These are phyloP conservation scores for Thysanoteuthis rhombus DNA, from an alignment of 2,888 invertebrate species.

Conservation along the genomic window DNA sequence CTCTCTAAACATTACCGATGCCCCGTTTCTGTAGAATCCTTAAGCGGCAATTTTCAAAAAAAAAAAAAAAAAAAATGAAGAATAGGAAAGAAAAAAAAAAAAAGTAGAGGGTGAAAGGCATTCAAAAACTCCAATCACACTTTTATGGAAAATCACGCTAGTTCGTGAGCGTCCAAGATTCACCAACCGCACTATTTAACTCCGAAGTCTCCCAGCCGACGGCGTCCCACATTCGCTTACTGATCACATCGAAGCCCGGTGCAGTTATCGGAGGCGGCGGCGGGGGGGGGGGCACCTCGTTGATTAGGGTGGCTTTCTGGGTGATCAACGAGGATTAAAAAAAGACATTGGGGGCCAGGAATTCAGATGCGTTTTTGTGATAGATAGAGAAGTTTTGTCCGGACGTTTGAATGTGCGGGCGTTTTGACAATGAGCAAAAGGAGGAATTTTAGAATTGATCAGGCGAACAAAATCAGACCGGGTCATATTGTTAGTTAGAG, in stretches of 20 bases:
- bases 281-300: background rate
- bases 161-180: background rate
- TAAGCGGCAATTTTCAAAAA: background rate
- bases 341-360: background rate
- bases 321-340: background rate
- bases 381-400: too few relatives aligned
- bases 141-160: background rate
- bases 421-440: too few relatives aligned
- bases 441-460: too few relatives aligned
- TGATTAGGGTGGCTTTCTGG: background rate
- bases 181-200: background rate
- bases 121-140: background rate
- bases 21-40: background rate
- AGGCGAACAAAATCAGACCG: too few relatives aligned
- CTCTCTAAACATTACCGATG: background rate
- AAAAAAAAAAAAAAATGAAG: background rate
- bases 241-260: background rate
- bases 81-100: background rate
- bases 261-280: background rate
- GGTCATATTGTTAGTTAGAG: too few relatives aligned
- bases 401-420: too few relatives aligned
- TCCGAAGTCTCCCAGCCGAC: background rate
- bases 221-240: background rate
- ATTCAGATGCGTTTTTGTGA: too few relatives aligned
- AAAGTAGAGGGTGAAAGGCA: background rate